phyloP scores from a whole-genome alignment of 2,888 invertebrate species.

The Limulus polyphemus region DNA sequence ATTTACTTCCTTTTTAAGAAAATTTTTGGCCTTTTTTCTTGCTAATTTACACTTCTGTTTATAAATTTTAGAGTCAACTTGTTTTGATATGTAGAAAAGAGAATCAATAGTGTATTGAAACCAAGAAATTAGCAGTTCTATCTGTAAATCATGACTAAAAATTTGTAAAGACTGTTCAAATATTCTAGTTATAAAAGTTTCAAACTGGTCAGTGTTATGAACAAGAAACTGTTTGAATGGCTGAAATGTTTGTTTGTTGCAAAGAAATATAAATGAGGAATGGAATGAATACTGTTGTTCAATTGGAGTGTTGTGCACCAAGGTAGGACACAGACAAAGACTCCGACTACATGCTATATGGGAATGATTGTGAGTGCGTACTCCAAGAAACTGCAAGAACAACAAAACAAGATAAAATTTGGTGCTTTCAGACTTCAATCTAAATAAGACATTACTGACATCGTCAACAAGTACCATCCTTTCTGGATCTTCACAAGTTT shows the following conservation, averaged over 20 bases:
- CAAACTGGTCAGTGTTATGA: background rate
- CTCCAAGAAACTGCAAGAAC: slow-evolving; percentile 30
- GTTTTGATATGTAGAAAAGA: background rate
- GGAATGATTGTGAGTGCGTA: slow-evolving; percentile 6
- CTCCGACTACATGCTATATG: too few relatives aligned
- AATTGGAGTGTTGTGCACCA: too few relatives aligned
- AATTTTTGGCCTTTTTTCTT: slow-evolving; percentile 31
- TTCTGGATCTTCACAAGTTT: slow-evolving; percentile 37
- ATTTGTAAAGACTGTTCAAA: slow-evolving; percentile 4
- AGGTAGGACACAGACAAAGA: too few relatives aligned
- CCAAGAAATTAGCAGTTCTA: slow-evolving; percentile 1
- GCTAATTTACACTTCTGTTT: too few relatives aligned
- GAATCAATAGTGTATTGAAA: slow-evolving; percentile 1
- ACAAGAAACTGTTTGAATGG: too few relatives aligned
- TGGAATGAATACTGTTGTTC: too few relatives aligned
- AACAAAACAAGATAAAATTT: slow-evolving; percentile 26
- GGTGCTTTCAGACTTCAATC: slow-evolving; percentile 12
- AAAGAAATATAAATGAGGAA: too few relatives aligned
- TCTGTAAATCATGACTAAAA: background rate
- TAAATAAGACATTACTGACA: slow-evolving; percentile 31
- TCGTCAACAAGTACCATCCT: slow-evolving; percentile 37
- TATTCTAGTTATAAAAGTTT: slow-evolving; percentile 4
- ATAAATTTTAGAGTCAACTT: too few relatives aligned
- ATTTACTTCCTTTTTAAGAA: slow-evolving; percentile 33
- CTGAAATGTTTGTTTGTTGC: too few relatives aligned